These are phyloP conservation scores for Notamacropus eugenii DNA, from an alignment of 2,797 vertebrate genomes.

Conservation along the genomic window DNA sequence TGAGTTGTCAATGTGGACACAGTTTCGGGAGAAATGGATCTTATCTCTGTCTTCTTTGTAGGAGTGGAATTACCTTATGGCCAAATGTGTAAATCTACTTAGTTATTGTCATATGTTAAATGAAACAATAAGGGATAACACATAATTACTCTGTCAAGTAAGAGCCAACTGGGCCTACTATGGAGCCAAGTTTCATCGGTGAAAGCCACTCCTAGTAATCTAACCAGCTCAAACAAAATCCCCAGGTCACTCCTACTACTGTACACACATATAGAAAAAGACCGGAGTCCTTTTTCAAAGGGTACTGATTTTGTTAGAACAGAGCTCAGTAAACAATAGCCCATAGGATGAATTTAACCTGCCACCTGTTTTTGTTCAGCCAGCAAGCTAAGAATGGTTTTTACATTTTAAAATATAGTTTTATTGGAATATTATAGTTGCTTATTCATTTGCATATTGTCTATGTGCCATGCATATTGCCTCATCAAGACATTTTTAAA, in stretches of 20 bases:
- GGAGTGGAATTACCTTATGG: not conserved
- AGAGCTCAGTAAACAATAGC: not conserved
- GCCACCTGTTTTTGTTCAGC: not conserved
- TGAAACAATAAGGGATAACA: not conserved
- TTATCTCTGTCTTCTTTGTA: not conserved
- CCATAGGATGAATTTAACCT: not conserved
- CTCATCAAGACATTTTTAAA: not conserved
- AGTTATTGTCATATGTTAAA: not conserved
- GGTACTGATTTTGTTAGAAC: not conserved
- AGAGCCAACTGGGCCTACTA: not conserved
- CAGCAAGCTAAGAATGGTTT: not conserved
- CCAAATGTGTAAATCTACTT: not conserved
- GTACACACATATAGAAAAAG: too few species aligned
- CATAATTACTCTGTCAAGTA: not conserved
- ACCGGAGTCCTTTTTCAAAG: not conserved
- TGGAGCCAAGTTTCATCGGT: not conserved
- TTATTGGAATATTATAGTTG: not conserved
- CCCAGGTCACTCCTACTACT: not conserved
- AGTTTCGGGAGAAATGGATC: not conserved
- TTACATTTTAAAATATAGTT: not conserved
- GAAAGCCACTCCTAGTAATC: not conserved
- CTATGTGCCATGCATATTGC: not conserved
- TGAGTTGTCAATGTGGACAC: not conserved
- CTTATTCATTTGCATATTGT: not conserved
- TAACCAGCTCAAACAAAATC: not conserved